phyloP scores from a whole-genome alignment of 2,888 invertebrate genomes.

The Cheilosia variabilis region DNA sequence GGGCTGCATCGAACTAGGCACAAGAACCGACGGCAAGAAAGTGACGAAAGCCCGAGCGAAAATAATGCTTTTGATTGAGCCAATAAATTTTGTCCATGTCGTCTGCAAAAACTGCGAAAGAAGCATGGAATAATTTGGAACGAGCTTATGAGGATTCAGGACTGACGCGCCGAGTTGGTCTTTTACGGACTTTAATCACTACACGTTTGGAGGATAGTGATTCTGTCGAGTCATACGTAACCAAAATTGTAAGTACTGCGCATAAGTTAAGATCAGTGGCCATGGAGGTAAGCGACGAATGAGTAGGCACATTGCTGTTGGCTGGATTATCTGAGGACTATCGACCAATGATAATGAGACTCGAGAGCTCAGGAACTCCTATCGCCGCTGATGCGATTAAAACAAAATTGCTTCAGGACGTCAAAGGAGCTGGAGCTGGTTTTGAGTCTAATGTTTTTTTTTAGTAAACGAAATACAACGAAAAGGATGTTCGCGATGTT shows the following conservation, averaged over 20 bases:
- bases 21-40: slow-evolving; percentile 5
- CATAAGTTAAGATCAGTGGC: slow-evolving; percentile 77
- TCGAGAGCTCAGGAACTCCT: too few relatives aligned
- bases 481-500: slow-evolving; percentile 5
- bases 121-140: too few relatives aligned
- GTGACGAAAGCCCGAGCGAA: slow-evolving; percentile 36
- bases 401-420: slow-evolving; percentile 66
- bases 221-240: slow-evolving; percentile 77
- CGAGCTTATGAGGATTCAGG: too few relatives aligned
- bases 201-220: slow-evolving; percentile 75
- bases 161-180: too few relatives aligned
- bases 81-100: slow-evolving; percentile 77
- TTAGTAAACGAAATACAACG: neutral
- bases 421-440: neutral
- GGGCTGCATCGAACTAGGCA: neutral
- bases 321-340: too few relatives aligned
- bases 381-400: too few relatives aligned
- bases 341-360: too few relatives aligned
- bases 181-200: too few relatives aligned
- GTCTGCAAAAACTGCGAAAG: slow-evolving; percentile 74
- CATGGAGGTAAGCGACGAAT: slow-evolving; percentile 50
- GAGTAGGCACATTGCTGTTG: too few relatives aligned
- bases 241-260: slow-evolving; percentile 76
- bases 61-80: slow-evolving; percentile 47
- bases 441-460: neutral